phyloP scores from a whole-genome alignment of 1,140 invertebrate genomes.

The Bacillus rossius region DNA sequence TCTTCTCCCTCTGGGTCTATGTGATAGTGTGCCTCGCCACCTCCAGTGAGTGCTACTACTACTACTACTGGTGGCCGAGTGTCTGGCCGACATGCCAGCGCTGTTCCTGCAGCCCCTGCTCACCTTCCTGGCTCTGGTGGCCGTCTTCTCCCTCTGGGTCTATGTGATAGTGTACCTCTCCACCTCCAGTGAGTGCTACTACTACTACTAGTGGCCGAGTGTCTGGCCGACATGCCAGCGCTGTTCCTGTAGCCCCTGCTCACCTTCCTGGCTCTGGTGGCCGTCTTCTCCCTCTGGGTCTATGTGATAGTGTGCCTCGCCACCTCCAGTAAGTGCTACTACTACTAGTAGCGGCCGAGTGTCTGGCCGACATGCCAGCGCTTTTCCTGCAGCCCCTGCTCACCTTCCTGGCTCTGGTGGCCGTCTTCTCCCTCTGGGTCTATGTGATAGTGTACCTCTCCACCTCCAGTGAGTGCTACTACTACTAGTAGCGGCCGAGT shows the following conservation, averaged over 20 bases:
- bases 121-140: constrained; percentile 70
- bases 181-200: constrained; percentile 66
- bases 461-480: constrained; percentile 66
- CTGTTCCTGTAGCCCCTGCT: constrained; percentile 82
- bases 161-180: constrained; percentile 64
- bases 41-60: constrained; percentile 62
- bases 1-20: constrained; percentile 80
- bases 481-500: too few relatives aligned
- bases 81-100: constrained; percentile 74
- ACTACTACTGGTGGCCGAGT: too few relatives aligned
- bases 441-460: constrained; percentile 64
- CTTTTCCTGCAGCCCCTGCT: constrained; percentile 82
- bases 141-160: constrained; percentile 84
- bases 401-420: constrained; percentile 70
- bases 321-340: constrained; percentile 66
- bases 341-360: too few relatives aligned
- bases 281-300: constrained; percentile 84
- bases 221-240: constrained; percentile 74
- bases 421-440: constrained; percentile 84
- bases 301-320: constrained; percentile 64
- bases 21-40: constrained; percentile 68
- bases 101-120: constrained; percentile 82
- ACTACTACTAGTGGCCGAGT: too few relatives aligned
- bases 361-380: constrained; percentile 74
- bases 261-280: constrained; percentile 70